phyloP scores from a whole-genome alignment of 2,797 vertebrate genomes.

The Lutjanus argentimaculatus region DNA sequence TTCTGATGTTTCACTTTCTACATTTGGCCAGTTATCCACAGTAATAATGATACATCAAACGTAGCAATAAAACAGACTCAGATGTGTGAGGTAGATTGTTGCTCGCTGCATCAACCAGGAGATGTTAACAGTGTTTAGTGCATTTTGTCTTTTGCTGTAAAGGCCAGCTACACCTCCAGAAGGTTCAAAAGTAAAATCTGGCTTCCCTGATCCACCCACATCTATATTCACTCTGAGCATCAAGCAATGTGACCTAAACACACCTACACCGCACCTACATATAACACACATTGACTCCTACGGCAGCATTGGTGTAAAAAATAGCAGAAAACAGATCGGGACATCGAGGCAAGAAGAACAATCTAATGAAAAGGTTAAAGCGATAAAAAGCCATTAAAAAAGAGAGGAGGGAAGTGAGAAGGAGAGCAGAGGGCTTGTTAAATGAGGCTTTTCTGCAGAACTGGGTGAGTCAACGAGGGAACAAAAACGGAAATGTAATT shows the following conservation, averaged over 20 bases:
- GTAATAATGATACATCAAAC: conserved; percentile 4
- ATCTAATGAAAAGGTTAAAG: conserved; percentile 34
- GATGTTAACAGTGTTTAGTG: conserved; percentile 23
- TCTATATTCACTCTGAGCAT: conserved; percentile 46
- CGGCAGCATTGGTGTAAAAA: conserved; percentile 27
- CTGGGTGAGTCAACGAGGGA: conserved; percentile 51
- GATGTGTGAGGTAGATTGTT: background rate
- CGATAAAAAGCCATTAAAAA: conserved; percentile 7
- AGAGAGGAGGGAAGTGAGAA: conserved; percentile 1
- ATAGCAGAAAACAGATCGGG: conserved; percentile 36
- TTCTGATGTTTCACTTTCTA: background rate
- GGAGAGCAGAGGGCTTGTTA: conserved; percentile 25
- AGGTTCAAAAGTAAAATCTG: conserved; percentile 62
- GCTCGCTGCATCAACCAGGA: conserved; percentile 24
- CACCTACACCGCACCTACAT: conserved; percentile 64
- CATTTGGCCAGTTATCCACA: background rate
- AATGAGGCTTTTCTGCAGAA: conserved; percentile 44
- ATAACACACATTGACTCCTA: conserved; percentile 35
- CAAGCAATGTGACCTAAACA: conserved; percentile 53
- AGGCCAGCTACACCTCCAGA: conserved; percentile 57
- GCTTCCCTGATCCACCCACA: conserved; percentile 66
- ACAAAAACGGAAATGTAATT: conserved; percentile 60
- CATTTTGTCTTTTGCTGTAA: conserved; percentile 45
- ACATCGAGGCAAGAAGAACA: conserved; percentile 10
- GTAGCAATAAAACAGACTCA: background rate